Evolutionary conservation across 2,797 vertebrate species (phyloP).

Genomic region (Anas acuta): DNA sequence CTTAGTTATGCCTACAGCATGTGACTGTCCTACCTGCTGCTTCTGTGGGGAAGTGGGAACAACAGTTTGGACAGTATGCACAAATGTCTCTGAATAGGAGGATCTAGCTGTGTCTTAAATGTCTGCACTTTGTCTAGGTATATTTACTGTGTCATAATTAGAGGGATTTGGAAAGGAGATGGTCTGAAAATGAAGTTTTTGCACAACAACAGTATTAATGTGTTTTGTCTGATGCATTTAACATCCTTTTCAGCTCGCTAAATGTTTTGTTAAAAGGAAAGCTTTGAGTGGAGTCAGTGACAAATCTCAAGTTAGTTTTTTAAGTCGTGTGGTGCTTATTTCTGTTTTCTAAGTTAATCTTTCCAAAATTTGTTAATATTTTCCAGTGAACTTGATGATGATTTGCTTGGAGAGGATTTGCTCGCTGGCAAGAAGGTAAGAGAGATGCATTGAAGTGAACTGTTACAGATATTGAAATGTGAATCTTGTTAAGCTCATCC

Average conservation of each 20-base stretch:
- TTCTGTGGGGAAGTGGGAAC: background rate
- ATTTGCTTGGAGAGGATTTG: conserved; percentile 94
- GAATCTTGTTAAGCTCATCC: background rate
- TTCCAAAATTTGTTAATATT: conserved; percentile 12
- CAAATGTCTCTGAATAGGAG: background rate
- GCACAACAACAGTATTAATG: background rate
- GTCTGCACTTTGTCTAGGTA: background rate
- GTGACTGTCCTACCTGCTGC: background rate
- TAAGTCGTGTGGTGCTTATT: background rate
- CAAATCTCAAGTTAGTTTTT: background rate
- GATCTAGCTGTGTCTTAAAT: background rate
- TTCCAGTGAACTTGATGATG: conserved; percentile 93
- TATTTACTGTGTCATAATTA: background rate
- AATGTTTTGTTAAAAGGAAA: background rate
- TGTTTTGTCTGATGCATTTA: background rate
- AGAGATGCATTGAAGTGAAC: background rate
- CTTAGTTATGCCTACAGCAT: background rate
- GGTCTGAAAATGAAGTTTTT: background rate
- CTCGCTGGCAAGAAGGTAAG: conserved; percentile 94
- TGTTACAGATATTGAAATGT: background rate
- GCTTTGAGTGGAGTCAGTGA: background rate
- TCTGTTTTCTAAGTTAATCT: background rate
- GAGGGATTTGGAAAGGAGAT: background rate
- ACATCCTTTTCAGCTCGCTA: background rate
- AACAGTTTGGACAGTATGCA: background rate